Evolutionary conservation across 2,888 invertebrate species (phyloP), one percentile per base, ranked within the genome.

Genomic region (Ceratothoa steindachneri): DNA sequence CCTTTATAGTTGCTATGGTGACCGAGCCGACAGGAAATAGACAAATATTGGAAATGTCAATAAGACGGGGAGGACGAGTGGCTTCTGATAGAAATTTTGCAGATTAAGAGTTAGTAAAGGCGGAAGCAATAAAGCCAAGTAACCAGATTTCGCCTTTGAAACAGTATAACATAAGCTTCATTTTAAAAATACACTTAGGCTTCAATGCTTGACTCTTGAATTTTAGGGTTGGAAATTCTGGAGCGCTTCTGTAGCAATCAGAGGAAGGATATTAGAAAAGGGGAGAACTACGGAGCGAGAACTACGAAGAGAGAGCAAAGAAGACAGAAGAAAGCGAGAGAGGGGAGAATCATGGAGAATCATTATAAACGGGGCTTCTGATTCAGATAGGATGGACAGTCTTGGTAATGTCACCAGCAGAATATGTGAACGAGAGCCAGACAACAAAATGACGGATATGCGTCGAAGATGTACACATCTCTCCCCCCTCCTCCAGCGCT

Each of bases 1-100:
- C 74, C 74, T 71, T 70, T 65, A 72, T 68, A 67, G 71, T 73
- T 76, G 76, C 76, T 72, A 75, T 75, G 76, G 76, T 67, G 70
- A 73, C 75, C 75, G 77, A 75, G 77, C 73, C 77, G 77, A 77
- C 77, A 77, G 77, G 77, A 77, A 77, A 77, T 77, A 77, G 77
- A 77, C 77, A 77, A 77, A 77, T 77, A 77, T 77, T 77, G 77
- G 77, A 77, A 77, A 77, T 77, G 77, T 77, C 77, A 77, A 77
- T 77, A 77, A 77, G 77, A 77, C 77, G 77, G 75, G 74, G 77
- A 77, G 77, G 74, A 73, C 77, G 77, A 77, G 77, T 77, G 77
- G 75, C 77, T 77, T 77, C 77, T 77, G 77, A 77, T 77, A 77
- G 77, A 77, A 77, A 77, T 75, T 77, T 77, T 77, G 74, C 77